Conservation (phyloP, 2,888 invertebrate species). For the Chrysotoxum bicinctum region DNA sequence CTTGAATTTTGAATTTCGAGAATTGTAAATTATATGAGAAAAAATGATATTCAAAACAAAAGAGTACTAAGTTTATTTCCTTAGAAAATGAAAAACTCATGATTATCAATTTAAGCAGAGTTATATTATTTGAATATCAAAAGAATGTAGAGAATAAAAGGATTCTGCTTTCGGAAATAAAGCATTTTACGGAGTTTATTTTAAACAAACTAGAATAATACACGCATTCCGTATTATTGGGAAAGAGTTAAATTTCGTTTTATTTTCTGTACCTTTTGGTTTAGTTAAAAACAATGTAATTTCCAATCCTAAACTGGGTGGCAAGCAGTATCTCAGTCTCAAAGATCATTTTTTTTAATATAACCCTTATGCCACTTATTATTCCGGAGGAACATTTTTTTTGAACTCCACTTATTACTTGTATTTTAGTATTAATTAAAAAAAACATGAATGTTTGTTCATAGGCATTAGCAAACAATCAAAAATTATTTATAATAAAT, state of each 20-base stretch:
- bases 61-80: too few relatives aligned
- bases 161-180: neutral
- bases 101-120: neutral
- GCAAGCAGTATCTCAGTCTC: neutral
- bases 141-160: neutral
- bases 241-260: neutral
- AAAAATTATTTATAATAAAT: conserved; percentile 26
- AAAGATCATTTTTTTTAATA: neutral
- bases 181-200: neutral
- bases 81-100: neutral
- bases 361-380: neutral
- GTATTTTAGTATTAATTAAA: neutral
- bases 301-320: neutral
- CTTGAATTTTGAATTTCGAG: neutral
- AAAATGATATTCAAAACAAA: neutral
- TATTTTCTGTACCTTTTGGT: neutral
- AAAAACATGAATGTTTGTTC: conserved; percentile 29
- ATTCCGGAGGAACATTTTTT: neutral
- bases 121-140: neutral
- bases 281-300: neutral
- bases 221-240: neutral
- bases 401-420: neutral
- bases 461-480: conserved; percentile 45
- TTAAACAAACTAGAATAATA: neutral
- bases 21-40: too few relatives aligned